Base-by-base conservation (phyloP, 2,888 invertebrate genomes). In the Brachyopa scutellaris region DNA sequence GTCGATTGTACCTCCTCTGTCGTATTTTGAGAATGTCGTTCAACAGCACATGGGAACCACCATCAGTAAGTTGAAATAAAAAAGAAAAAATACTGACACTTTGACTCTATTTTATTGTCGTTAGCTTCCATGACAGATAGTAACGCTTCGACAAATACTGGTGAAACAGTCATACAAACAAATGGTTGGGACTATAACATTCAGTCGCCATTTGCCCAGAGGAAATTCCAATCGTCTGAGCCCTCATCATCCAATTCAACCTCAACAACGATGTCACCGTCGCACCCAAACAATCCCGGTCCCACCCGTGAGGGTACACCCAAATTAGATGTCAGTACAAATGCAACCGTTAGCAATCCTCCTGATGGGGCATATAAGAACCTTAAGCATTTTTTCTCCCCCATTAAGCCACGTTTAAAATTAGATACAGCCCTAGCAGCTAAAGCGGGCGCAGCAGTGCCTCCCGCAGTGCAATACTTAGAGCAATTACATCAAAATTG, bases 331-430 rank as follows among this genome's bases (percentile, higher is more conserved):
- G 13, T 11, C 11, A 53, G 57, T 69, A 53, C 36, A 76, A 76
- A 67, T 13, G 29, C 59, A 1, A 59, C 62, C 29, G 49, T 31
- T n/a, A 57, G 45, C 51, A 59, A 53, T 6, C 3, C n/a, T 42
- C 36, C 26, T 1, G 33, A 45, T 8, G 15, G 85, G 78, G 11
- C 84, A 84, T 85, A 85, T 80, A 87, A 87, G 61, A 88, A 87
- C 74, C 90, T 90, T 0, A 91, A 89, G 84, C 91, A 92, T 84
- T 92, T 92, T 82, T 92, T 92, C 85, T 89, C 91, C 17, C 92
- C 91, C 11, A 87, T 91, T 5, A 90, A 90, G 84, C 89, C 89
- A 42, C 88, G 88, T 64, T 85, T 89, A 36, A 87, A 87, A 85
- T 84, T 89, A 57, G 87, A 89, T 85, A 87, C 90, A 72, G 85